These are phyloP conservation scores for Esperia sulphurella DNA, from an alignment of 2,888 invertebrate species.

Conservation along the genomic window DNA sequence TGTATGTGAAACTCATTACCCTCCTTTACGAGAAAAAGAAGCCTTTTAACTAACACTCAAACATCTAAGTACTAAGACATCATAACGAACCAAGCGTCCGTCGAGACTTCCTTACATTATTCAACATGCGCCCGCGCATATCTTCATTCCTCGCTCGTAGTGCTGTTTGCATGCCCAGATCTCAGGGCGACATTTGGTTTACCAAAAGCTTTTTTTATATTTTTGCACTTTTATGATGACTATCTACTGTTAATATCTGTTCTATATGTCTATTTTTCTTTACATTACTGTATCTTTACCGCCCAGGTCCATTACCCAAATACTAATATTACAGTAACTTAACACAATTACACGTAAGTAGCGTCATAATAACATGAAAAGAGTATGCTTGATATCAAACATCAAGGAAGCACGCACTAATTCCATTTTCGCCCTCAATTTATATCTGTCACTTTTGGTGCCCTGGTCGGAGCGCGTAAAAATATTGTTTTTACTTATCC, in stretches of 20 bases:
- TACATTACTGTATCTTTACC: no score
- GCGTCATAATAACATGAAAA: slow-evolving; percentile 26
- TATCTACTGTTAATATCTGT: no score
- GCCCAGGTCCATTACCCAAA: slow-evolving; percentile 1
- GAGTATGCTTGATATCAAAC: slow-evolving; percentile 30
- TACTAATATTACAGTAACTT: not conserved
- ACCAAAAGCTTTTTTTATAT: no score
- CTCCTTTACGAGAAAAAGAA: no score
- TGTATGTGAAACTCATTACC: no score
- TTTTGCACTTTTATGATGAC: no score
- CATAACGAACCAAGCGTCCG: not conserved
- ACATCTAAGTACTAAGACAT: not conserved
- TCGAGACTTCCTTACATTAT: slow-evolving; percentile 46
- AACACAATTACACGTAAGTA: slow-evolving; percentile 11
- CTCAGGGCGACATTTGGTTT: slow-evolving; percentile 36
- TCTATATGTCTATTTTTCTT: no score
- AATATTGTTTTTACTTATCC: slow-evolving; percentile 79
- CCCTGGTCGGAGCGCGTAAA: slow-evolving; percentile 66
- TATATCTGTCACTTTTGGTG: slow-evolving; percentile 74
- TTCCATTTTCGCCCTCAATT: slow-evolving; percentile 70
- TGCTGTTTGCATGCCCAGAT: slow-evolving; percentile 49
- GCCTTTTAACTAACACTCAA: not conserved
- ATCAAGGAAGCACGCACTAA: slow-evolving; percentile 57
- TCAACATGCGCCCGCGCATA: slow-evolving; percentile 50
- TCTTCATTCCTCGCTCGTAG: slow-evolving; percentile 39